A percentile compares a stretch with the other conserved stretches of the same genome.
Conservation (phyloP, 2,888 invertebrate species). For the Hypomecis atomaria region DNA sequence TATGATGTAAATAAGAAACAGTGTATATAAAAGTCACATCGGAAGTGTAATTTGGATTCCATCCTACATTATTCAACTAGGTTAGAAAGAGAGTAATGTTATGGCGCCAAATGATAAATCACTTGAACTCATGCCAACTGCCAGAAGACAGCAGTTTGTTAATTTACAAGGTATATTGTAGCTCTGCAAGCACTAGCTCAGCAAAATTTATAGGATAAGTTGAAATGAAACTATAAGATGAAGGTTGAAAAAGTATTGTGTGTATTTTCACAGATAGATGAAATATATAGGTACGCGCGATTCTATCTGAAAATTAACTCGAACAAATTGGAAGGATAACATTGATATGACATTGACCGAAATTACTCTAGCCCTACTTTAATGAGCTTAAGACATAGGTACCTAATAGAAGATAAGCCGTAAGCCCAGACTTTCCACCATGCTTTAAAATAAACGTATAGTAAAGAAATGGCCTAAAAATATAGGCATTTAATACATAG, state of each 20-base stretch:
- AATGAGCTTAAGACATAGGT: no score
- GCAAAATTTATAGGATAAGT: constrained; percentile 1
- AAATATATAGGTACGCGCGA: no score
- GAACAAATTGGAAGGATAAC: no score
- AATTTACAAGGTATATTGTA: constrained; percentile 18
- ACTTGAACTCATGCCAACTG: constrained; percentile 28
- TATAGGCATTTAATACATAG: no score
- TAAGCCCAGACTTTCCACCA: no score
- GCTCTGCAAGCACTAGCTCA: constrained; percentile 9
- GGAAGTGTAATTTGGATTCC: background rate
- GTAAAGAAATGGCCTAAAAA: no score
- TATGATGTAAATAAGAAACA: background rate
- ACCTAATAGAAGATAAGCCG: no score
- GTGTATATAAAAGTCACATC: background rate
- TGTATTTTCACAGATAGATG: no score
- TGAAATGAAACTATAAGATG: constrained; percentile 9
- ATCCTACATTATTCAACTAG: constrained; percentile 17
- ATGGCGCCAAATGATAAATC: constrained; percentile 23
- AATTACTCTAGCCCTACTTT: no score
- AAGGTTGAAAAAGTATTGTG: background rate
- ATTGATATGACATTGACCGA: no score
- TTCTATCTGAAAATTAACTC: no score
- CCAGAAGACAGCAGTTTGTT: constrained; percentile 22
- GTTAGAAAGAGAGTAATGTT: constrained; percentile 21
- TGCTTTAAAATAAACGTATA: no score